Percentiles rank a stretch among this genome's conserved stretches.
These are phyloP conservation scores for Lagocephalus sceleratus DNA, from an alignment of 2,797 vertebrate species.

Conservation along the genomic window DNA sequence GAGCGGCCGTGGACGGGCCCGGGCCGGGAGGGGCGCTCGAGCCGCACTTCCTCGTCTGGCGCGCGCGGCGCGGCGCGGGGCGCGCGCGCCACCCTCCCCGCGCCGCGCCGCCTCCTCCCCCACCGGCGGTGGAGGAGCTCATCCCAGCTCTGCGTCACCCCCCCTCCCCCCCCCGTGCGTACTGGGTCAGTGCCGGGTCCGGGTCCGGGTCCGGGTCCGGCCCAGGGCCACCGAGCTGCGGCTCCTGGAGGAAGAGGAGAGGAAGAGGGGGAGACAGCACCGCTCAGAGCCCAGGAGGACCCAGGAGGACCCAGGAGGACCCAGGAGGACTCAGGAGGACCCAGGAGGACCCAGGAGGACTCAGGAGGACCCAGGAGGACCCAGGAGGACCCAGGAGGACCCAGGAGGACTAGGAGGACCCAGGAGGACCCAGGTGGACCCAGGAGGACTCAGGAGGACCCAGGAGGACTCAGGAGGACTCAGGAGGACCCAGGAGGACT, in stretches of 20 bases:
- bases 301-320: neutral
- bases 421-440: no score
- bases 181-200: slow-evolving; percentile 36
- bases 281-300: slow-evolving; percentile 78
- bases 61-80: slow-evolving; percentile 45
- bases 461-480: no score
- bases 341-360: no score
- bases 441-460: no score
- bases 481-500: no score
- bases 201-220: slow-evolving; percentile 35
- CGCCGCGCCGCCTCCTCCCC: slow-evolving; percentile 4
- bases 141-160: slow-evolving; percentile 19
- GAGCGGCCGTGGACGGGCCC: slow-evolving; percentile 40
- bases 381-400: no score
- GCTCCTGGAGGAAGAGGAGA: slow-evolving; percentile 45
- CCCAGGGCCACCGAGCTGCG: slow-evolving; percentile 45
- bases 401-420: no score
- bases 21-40: slow-evolving; percentile 66
- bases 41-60: slow-evolving; percentile 74
- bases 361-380: no score
- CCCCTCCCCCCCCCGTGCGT: no score
- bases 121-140: slow-evolving; percentile 31
- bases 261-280: slow-evolving; percentile 70
- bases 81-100: slow-evolving; percentile 46
- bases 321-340: no score